A percentile compares a stretch with the other conserved stretches of the same genome.
These are phyloP conservation scores for Rhinoptilus africanus DNA, from an alignment of 2,113 vertebrate genomes.

Conservation along the genomic window DNA sequence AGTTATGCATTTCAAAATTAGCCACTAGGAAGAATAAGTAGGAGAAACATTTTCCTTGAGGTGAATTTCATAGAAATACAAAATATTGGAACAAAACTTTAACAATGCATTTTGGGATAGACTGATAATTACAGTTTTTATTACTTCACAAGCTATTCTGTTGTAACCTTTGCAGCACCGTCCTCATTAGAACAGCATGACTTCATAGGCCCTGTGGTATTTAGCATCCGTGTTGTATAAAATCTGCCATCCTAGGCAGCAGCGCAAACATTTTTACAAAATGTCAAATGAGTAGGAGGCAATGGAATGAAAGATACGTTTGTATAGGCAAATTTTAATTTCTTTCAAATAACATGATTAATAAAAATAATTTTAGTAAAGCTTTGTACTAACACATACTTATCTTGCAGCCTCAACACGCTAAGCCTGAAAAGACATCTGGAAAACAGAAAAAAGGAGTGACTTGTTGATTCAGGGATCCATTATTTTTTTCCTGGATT, in stretches of 20 bases:
- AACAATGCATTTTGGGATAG: background rate
- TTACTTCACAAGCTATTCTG: background rate
- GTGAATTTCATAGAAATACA: background rate
- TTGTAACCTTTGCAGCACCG: background rate
- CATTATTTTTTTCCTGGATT: background rate
- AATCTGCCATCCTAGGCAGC: background rate
- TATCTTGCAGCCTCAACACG: background rate
- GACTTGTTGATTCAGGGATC: background rate
- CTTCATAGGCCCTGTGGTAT: background rate
- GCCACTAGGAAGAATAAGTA: background rate
- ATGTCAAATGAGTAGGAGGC: background rate
- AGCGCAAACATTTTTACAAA: background rate
- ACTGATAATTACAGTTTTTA: background rate
- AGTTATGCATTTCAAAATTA: slow-evolving; percentile 54
- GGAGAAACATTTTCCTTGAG: background rate
- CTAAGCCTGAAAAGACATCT: background rate
- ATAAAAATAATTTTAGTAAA: background rate
- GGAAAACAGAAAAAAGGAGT: background rate
- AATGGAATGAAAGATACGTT: fast-evolving
- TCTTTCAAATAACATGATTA: background rate
- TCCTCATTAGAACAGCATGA: background rate
- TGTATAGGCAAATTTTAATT: background rate
- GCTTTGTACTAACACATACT: background rate
- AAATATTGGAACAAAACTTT: background rate
- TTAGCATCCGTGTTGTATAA: background rate